Evolutionary conservation across 1,140 invertebrate genomes (phyloP).

Genomic region (Dufourea novaeangliae): DNA sequence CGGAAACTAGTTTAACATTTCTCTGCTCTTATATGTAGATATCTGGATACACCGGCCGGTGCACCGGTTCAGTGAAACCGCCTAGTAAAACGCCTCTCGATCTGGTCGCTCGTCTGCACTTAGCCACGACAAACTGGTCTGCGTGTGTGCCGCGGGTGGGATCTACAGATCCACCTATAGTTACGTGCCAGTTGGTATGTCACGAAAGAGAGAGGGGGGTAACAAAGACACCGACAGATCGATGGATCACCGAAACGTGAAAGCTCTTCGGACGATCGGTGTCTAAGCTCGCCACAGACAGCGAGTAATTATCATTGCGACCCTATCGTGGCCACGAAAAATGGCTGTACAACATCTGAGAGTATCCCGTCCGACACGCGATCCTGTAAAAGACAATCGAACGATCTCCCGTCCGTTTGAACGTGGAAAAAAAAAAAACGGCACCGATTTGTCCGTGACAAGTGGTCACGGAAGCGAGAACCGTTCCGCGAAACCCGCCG

Average conservation of each 20-base stretch:
- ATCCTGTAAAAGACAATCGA: not conserved
- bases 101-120: not conserved
- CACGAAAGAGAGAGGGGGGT: conserved; percentile 55
- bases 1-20: conserved; percentile 81
- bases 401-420: not conserved
- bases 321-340: not conserved
- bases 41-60: conserved; percentile 48
- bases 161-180: not conserved
- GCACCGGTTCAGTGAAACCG: conserved; percentile 73
- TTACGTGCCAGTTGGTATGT: not conserved
- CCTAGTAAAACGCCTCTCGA: conserved; percentile 34
- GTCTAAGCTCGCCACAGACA: not conserved
- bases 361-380: conserved; percentile 1
- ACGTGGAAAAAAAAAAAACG: conserved; percentile 32
- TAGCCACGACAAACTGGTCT: conserved; percentile 8
- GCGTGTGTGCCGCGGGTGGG: conserved; percentile 8
- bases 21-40: conserved; percentile 68
- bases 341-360: not conserved
- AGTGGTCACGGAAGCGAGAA: conserved; percentile 43
- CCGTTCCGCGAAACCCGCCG: conserved; percentile 49
- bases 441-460: conserved; percentile 10
- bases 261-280: conserved; percentile 9
- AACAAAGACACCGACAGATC: conserved; percentile 14
- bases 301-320: not conserved
- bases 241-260: conserved; percentile 18